phyloP scores from a whole-genome alignment of 1,140 invertebrate genomes.

The Panulirus ornatus region DNA sequence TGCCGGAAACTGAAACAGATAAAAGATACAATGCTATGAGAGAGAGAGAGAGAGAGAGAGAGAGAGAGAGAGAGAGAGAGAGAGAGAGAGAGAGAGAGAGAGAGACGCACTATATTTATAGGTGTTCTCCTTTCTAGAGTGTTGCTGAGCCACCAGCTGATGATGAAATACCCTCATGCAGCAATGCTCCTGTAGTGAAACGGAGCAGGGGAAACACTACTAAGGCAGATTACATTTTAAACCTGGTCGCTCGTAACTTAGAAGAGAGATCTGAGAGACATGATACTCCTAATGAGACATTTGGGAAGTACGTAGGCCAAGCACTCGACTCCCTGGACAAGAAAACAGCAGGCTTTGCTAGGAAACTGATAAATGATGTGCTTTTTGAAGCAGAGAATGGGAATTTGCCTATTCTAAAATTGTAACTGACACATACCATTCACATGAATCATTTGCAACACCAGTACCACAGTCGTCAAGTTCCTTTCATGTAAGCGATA shows the following conservation, averaged over 20 bases:
- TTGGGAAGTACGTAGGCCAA: conserved; percentile 44
- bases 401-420: conserved; percentile 54
- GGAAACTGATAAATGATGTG: conserved; percentile 41
- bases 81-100: conserved; percentile 36
- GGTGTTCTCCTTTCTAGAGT: background rate
- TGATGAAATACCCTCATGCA: conserved; percentile 21
- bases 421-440: conserved; percentile 2
- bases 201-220: conserved; percentile 16
- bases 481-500: background rate
- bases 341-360: conserved; percentile 36
- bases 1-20: background rate
- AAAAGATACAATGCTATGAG: background rate
- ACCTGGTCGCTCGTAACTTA: no score
- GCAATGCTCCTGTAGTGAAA: no score
- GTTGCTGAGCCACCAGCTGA: background rate
- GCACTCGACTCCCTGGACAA: conserved; percentile 48
- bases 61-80: background rate
- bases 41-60: background rate
- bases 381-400: no score
- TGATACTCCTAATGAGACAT: conserved; percentile 51
- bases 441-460: conserved; percentile 17
- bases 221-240: conserved; percentile 35
- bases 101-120: background rate
- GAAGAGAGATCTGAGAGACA: conserved; percentile 31
- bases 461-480: background rate